phyloP scores from a whole-genome alignment of 2,888 invertebrate genomes.

The Xylocampa areola region DNA sequence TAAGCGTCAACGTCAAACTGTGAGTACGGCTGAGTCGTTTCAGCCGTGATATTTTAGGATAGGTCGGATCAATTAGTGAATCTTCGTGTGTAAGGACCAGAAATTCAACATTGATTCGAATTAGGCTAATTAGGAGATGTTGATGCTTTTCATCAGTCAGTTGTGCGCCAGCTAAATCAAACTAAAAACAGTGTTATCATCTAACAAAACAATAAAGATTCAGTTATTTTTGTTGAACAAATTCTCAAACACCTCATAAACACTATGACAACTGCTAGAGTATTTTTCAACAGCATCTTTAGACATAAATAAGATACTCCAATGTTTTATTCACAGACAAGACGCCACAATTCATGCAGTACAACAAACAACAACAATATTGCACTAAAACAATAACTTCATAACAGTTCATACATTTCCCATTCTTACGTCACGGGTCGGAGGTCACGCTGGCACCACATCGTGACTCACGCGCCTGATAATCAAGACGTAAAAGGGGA shows the following conservation, averaged over 20 bases:
- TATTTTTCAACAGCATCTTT: background rate
- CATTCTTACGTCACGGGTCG: slow-evolving; percentile 68
- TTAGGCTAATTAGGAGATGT: too few relatives aligned
- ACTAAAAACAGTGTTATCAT: too few relatives aligned
- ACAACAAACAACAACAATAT: slow-evolving; percentile 29
- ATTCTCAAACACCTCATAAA: too few relatives aligned
- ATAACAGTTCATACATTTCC: slow-evolving; percentile 61
- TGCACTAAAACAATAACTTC: slow-evolving; percentile 55
- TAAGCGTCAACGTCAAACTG: slow-evolving; percentile 29
- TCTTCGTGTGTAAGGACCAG: too few relatives aligned
- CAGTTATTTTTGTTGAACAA: too few relatives aligned
- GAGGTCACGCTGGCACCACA: slow-evolving; percentile 64
- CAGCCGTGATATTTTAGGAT: slow-evolving; percentile 11
- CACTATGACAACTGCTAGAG: background rate
- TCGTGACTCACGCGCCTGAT: slow-evolving; percentile 67
- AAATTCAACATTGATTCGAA: too few relatives aligned
- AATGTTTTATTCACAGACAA: background rate
- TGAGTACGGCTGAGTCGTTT: slow-evolving; percentile 16
- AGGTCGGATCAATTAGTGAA: background rate
- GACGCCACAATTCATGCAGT: background rate
- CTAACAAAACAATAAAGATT: too few relatives aligned
- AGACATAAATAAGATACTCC: background rate
- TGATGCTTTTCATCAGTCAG: too few relatives aligned
- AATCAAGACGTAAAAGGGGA: slow-evolving; percentile 64
- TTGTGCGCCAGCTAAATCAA: too few relatives aligned